A percentile compares a stretch with the other conserved stretches of the same genome.
These are phyloP conservation scores for Bruchidius siliquastri DNA, from an alignment of 2,888 invertebrate genomes.

Conservation along the genomic window DNA sequence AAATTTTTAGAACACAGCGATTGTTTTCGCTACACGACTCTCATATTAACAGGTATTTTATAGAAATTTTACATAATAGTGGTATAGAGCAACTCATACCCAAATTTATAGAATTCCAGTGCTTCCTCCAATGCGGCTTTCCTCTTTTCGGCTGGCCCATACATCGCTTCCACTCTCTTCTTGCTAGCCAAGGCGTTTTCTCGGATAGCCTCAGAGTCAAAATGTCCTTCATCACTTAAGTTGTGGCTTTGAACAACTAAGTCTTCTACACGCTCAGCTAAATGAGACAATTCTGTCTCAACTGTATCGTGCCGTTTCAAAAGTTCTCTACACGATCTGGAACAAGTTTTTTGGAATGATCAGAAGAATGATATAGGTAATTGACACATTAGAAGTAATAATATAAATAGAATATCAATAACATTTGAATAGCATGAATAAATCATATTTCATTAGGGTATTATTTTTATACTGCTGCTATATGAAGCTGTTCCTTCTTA, in stretches of 20 bases:
- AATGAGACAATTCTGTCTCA: slow-evolving; percentile 81
- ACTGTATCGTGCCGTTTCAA: slow-evolving; percentile 84
- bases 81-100: too few relatives aligned
- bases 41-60: too few relatives aligned
- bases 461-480: too few relatives aligned
- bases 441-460: too few relatives aligned
- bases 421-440: too few relatives aligned
- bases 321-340: slow-evolving; percentile 72
- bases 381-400: too few relatives aligned
- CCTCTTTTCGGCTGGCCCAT: slow-evolving; percentile 66
- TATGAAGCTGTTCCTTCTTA: too few relatives aligned
- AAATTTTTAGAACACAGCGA: too few relatives aligned
- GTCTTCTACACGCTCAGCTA: slow-evolving; percentile 75
- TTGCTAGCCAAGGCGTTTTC: slow-evolving; percentile 72
- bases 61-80: too few relatives aligned
- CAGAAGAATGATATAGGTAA: background rate
- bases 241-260: slow-evolving; percentile 78
- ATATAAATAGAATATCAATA: too few relatives aligned
- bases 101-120: slow-evolving; percentile 83
- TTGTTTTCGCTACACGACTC: too few relatives aligned
- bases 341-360: slow-evolving; percentile 2
- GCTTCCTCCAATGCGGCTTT: slow-evolving; percentile 79
- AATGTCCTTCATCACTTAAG: slow-evolving; percentile 91
- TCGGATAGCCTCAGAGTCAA: slow-evolving; percentile 84
- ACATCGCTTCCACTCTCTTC: slow-evolving; percentile 63